Conservation (phyloP, 1,140 invertebrate species). For the Drosophila hydei region DNA sequence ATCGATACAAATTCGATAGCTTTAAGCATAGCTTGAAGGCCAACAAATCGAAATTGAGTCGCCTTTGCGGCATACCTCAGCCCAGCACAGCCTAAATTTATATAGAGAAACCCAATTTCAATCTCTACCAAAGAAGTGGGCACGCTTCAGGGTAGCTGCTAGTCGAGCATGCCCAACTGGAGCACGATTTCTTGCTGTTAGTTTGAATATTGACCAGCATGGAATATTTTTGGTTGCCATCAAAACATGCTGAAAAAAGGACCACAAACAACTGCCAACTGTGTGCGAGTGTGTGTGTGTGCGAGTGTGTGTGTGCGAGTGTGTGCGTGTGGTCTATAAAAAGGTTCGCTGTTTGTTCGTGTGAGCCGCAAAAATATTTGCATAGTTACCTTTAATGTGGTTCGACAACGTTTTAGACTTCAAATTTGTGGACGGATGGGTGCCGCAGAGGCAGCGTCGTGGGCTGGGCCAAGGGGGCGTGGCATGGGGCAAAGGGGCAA, state of each 20-base stretch:
- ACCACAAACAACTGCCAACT: conserved; percentile 9
- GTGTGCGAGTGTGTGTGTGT: conserved; percentile 6
- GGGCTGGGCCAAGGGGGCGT: conserved; percentile 3
- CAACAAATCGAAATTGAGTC: no score
- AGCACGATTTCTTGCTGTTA: neutral
- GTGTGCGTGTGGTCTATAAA: conserved; percentile 13
- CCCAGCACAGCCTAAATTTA: no score
- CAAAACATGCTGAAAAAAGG: conserved; percentile 30
- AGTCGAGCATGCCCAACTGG: no score
- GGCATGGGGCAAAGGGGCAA: neutral
- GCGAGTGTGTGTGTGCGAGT: neutral
- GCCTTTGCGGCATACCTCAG: no score
- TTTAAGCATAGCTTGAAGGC: no score
- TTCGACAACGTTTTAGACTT: conserved; percentile 51
- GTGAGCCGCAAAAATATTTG: conserved; percentile 83
- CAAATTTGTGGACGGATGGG: neutral
- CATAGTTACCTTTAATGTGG: conserved; percentile 84
- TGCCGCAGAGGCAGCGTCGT: conserved; percentile 2
- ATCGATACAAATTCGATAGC: no score
- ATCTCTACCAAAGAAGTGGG: no score
- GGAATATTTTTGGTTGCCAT: conserved; percentile 68
- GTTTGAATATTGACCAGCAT: conserved; percentile 73
- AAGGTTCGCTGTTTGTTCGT: conserved; percentile 65
- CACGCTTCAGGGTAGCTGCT: no score
- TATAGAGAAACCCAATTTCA: no score